phyloP scores from a whole-genome alignment of 2,888 invertebrate genomes.

The Salticus scenicus region DNA sequence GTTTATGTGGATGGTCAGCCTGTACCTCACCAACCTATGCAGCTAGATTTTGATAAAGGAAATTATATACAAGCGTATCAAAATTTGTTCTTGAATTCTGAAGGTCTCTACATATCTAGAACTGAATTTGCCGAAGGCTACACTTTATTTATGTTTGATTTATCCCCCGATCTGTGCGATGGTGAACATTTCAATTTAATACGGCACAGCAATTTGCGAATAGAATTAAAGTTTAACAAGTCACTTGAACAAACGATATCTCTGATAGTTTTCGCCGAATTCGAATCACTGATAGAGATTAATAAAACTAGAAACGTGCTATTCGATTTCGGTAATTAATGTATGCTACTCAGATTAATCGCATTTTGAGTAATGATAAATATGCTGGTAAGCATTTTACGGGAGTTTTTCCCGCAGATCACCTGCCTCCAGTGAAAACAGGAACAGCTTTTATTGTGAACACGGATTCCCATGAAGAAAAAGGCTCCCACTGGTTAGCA shows the following conservation, averaged over 20 bases:
- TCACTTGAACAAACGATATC: background rate
- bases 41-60: conserved; percentile 24
- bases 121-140: conserved; percentile 16
- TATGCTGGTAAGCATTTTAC: background rate
- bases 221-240: conserved; percentile 15
- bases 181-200: conserved; percentile 26
- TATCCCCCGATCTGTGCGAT: conserved; percentile 23
- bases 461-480: background rate
- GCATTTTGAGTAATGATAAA: conserved; percentile 4
- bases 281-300: conserved; percentile 23
- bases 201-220: conserved; percentile 29
- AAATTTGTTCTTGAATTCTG: conserved; percentile 30
- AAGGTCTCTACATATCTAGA: conserved; percentile 19
- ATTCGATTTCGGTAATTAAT: conserved; percentile 35
- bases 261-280: background rate
- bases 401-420: conserved; percentile 32
- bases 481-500: conserved; percentile 51
- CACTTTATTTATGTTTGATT: conserved; percentile 29
- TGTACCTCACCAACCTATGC: conserved; percentile 1
- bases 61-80: conserved; percentile 20
- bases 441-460: conserved; percentile 29
- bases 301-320: conserved; percentile 14
- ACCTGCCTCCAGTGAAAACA: background rate
- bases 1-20: conserved; percentile 26
- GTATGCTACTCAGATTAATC: conserved; percentile 35